Percentiles rank a stretch among this genome's conserved stretches.
Evolutionary conservation across 1,140 invertebrate genomes (phyloP).

Genomic region (Eupeodes corollae): DNA sequence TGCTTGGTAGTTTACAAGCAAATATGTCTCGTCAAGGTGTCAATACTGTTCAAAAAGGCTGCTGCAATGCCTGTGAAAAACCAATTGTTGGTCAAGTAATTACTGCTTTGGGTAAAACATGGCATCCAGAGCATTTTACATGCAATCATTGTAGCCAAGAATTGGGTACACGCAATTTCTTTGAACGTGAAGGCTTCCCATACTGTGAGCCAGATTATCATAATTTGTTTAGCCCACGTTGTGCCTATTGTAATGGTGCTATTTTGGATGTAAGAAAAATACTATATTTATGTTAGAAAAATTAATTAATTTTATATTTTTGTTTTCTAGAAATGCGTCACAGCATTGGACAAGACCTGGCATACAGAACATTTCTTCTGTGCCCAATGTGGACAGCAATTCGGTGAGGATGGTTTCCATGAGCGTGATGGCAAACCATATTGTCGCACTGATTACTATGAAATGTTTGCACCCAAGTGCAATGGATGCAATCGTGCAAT

Average conservation of each 20-base stretch:
- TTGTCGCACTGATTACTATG: conserved; percentile 91
- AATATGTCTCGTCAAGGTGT: conserved; percentile 96
- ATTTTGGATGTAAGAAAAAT: conserved; percentile 79
- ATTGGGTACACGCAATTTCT: conserved; percentile 95
- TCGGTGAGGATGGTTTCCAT: conserved; percentile 94
- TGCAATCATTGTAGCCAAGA: conserved; percentile 95
- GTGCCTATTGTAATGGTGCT: conserved; percentile 95
- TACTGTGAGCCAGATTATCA: conserved; percentile 99
- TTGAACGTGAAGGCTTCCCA: conserved; percentile 89
- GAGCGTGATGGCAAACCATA: conserved; percentile 90
- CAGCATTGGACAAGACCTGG: conserved; percentile 96
- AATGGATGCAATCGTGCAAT: conserved; percentile 93
- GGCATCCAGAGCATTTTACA: conserved; percentile 98
- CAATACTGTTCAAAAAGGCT: conserved; percentile 93
- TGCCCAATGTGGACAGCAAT: conserved; percentile 92
- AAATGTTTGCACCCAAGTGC: conserved; percentile 98
- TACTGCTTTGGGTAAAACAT: conserved; percentile 95
- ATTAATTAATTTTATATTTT: conserved; percentile 5
- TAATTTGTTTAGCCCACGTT: conserved; percentile 93
- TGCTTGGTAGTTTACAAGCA: conserved; percentile 64
- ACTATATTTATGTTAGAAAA: not conserved
- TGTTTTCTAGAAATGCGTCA: conserved; percentile 87
- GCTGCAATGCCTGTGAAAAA: conserved; percentile 95
- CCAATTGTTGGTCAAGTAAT: conserved; percentile 92
- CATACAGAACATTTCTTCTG: conserved; percentile 99